Evolutionary conservation across 2,888 invertebrate species (phyloP).

Genomic region (Diarsia rubi): DNA sequence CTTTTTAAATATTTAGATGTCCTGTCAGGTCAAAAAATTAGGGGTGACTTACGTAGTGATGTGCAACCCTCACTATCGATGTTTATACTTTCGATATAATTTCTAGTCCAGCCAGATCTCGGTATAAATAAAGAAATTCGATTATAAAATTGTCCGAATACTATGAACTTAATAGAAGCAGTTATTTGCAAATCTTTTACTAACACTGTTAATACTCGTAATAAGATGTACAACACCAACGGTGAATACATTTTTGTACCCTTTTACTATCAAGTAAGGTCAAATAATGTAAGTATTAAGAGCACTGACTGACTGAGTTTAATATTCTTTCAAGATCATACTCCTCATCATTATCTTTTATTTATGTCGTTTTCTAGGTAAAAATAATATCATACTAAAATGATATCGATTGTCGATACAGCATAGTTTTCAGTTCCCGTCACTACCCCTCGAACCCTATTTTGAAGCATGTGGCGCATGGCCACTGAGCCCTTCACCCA

Average conservation of each 20-base stretch:
- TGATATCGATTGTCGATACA: slow-evolving; percentile 25
- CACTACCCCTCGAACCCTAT: slow-evolving; percentile 62
- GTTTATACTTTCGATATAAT: background rate
- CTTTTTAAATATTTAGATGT: slow-evolving; percentile 83
- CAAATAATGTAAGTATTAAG: no score
- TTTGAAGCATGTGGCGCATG: slow-evolving; percentile 71
- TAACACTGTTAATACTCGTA: no score
- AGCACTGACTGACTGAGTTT: no score
- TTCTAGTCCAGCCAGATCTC: background rate
- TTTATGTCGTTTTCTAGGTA: background rate
- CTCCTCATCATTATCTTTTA: no score
- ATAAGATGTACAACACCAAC: no score
- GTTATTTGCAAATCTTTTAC: no score
- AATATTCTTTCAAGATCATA: no score
- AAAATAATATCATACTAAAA: background rate
- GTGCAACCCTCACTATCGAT: slow-evolving; percentile 36
- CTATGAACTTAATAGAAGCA: no score
- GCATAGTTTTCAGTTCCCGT: slow-evolving; percentile 7
- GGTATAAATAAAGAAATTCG: background rate
- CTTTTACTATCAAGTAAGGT: no score
- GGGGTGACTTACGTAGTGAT: slow-evolving; percentile 61
- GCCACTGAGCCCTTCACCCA: slow-evolving; percentile 71
- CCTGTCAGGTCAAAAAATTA: slow-evolving; percentile 72
- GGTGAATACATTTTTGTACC: no score
- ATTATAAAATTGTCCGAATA: no score